Evolutionary conservation across 2,888 invertebrate species (phyloP).

Genomic region (Agrilus mali): DNA sequence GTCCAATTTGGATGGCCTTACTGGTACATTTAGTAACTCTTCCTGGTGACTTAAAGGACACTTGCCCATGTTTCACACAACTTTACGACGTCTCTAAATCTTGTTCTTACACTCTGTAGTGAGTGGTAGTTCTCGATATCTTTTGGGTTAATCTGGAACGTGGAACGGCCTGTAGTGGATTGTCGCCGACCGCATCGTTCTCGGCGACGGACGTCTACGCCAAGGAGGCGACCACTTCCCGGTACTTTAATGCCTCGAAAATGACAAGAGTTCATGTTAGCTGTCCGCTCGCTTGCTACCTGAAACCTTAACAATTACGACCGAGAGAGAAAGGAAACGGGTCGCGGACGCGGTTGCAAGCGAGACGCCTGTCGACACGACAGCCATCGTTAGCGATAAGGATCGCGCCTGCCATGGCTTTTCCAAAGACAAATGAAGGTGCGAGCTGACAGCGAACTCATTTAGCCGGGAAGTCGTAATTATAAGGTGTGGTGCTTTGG

Average conservation of each 20-base stretch:
- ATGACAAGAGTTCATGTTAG: constrained; percentile 27
- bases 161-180: no score
- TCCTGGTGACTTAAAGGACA: no score
- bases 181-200: no score
- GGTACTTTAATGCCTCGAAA: constrained; percentile 27
- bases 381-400: constrained; percentile 33
- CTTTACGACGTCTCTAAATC: no score
- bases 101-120: no score
- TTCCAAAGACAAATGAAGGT: constrained; percentile 37
- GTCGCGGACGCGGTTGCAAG: constrained; percentile 4
- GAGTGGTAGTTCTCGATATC: no score
- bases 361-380: constrained; percentile 11
- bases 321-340: constrained; percentile 16
- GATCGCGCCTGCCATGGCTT: constrained; percentile 29
- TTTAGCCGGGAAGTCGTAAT: constrained; percentile 40
- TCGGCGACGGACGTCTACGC: no score
- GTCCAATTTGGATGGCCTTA: no score
- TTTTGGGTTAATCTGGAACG: no score
- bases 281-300: constrained; percentile 19
- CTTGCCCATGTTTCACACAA: no score
- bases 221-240: no score
- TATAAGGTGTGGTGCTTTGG: constrained; percentile 33
- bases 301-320: constrained; percentile 21
- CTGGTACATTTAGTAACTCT: no score
- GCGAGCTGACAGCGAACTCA: constrained; percentile 37